Conservation (phyloP, 2,797 vertebrate genomes). For the Psittacula derbiana region DNA sequence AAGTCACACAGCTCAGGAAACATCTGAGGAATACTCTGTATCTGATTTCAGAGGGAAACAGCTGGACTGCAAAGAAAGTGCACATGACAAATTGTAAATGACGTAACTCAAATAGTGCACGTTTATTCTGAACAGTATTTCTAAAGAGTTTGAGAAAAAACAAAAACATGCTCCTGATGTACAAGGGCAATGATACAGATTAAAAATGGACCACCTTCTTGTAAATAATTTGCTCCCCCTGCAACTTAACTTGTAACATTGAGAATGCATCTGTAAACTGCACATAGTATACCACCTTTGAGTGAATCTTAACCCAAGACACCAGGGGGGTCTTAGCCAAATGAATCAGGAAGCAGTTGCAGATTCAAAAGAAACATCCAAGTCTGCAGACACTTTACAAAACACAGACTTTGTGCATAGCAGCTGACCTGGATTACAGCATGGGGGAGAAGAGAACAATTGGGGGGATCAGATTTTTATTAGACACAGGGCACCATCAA, state of each 20-base stretch:
- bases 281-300: neutral
- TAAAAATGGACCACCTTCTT: slow-evolving; percentile 44
- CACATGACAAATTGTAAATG: neutral
- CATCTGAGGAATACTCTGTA: neutral
- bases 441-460: slow-evolving; percentile 2
- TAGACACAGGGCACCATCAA: slow-evolving; percentile 73
- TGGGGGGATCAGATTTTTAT: slow-evolving; percentile 26
- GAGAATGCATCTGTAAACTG: slow-evolving; percentile 24
- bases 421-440: slow-evolving; percentile 54
- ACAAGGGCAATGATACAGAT: slow-evolving; percentile 47
- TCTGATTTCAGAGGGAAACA: neutral
- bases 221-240: slow-evolving; percentile 53
- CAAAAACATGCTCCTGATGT: slow-evolving; percentile 63
- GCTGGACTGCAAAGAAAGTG: neutral
- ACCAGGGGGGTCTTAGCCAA: slow-evolving; percentile 19
- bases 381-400: slow-evolving; percentile 55
- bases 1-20: neutral
- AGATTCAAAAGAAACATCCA: slow-evolving; percentile 57
- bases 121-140: slow-evolving; percentile 63
- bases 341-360: slow-evolving; percentile 56
- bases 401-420: slow-evolving; percentile 53
- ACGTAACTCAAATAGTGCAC: slow-evolving; percentile 66
- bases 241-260: slow-evolving; percentile 30
- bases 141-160: slow-evolving; percentile 65
- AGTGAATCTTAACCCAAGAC: slow-evolving; percentile 38